Base-by-base conservation (phyloP, 2,113 vertebrate species). In the Prolemur simus region DNA sequence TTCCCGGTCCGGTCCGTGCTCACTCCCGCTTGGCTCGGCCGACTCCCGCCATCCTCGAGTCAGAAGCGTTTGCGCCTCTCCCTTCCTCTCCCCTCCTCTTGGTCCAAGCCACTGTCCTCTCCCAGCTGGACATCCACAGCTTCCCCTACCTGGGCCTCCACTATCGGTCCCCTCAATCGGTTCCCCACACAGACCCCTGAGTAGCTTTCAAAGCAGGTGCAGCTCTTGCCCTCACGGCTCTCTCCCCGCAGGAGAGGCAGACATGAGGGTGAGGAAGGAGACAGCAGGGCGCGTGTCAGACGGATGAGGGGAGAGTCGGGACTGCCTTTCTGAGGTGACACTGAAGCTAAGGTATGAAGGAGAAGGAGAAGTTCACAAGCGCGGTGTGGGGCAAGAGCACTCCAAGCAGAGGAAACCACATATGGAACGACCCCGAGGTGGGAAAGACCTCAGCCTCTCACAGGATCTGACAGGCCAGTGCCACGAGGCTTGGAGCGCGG, bases 211-310 rank as follows among this genome's bases (percentile, higher is more conserved):
- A 94, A 52, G 25, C 63, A 54, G 52, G 58, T 23, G 39, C 6
- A 71, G 63, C 66, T 34, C 80, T 81, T 39, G 85, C 21, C 9
- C 37, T 73, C 47, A 25, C 0, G 37, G 76, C 80, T 49, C 21
- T n/a, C n/a, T 47, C 49, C 52, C 15, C 3, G 66, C 10, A 45
- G 39, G 34, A 91, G 58, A 91, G 87, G 49, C 42, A 58, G 58
- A n/a, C 37, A 27, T 15, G 64, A 64, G 18, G 76, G 13, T 68
- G 18, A 69, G 20, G 45, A 88, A 73, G 58, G 54, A 74, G 87
- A 37, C 12, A 42, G 29, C 5, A 14, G 0, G 29, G 68, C 0
- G 0, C 5, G 18, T 17, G 4, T 39, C 27, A 84, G n/a, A 77
- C 56, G 60, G 54, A 25, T 25, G 6, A 12, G 52, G 11, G 60